These are phyloP conservation scores for Gephyroberyx darwinii DNA, from an alignment of 2,797 vertebrate genomes.

Conservation along the genomic window DNA sequence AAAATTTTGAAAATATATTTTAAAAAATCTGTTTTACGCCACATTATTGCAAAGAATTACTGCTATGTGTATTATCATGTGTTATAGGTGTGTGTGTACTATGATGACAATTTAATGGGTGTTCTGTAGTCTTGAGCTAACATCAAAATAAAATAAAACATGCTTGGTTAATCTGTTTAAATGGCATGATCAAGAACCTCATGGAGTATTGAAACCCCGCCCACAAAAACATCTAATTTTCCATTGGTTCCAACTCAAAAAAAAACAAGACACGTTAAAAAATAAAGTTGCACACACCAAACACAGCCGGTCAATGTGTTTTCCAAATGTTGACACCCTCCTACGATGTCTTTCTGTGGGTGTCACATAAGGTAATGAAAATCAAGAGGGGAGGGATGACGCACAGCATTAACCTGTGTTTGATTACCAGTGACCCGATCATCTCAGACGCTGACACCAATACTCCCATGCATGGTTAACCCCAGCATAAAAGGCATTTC, in stretches of 20 bases:
- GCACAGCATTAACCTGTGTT: slow-evolving; percentile 72
- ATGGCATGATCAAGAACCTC: slow-evolving; percentile 4
- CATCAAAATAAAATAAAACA: slow-evolving; percentile 2
- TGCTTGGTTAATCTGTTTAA: neutral
- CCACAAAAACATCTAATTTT: neutral
- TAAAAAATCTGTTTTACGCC: slow-evolving; percentile 49
- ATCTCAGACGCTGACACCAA: slow-evolving; percentile 66
- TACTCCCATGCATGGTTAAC: slow-evolving; percentile 58
- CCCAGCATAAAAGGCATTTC: slow-evolving; percentile 57
- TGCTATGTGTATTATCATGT: slow-evolving; percentile 1
- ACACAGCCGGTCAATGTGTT: neutral
- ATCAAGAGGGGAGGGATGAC: slow-evolving; percentile 62
- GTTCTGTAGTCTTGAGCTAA: neutral
- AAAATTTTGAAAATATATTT: slow-evolving; percentile 68
- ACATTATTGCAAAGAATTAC: slow-evolving; percentile 35
- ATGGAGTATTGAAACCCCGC: neutral
- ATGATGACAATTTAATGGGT: neutral
- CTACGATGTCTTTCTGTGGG: slow-evolving; percentile 25
- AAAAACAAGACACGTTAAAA: neutral
- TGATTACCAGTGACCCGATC: slow-evolving; percentile 71
- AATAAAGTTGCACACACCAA: neutral
- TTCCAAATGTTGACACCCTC: slow-evolving; percentile 10
- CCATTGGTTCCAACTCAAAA: neutral
- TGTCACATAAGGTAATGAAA: slow-evolving; percentile 53
- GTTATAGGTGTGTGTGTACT: neutral